These are phyloP conservation scores for Halcyon senegalensis DNA, from an alignment of 2,113 vertebrate genomes.

Conservation along the genomic window DNA sequence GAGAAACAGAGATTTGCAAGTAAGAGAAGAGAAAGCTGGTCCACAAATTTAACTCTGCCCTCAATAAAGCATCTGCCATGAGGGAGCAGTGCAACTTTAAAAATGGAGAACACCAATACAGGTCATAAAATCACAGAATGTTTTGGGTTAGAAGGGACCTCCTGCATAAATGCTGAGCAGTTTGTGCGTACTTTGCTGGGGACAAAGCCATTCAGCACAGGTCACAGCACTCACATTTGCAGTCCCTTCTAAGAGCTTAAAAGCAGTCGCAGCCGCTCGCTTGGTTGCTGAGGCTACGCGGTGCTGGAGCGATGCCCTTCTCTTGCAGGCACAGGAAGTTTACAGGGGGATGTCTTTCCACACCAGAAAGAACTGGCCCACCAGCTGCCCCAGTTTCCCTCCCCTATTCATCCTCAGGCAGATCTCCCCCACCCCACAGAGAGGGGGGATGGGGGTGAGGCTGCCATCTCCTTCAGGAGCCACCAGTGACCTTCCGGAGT, in stretches of 20 bases:
- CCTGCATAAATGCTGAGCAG: not conserved
- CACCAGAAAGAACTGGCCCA: not conserved
- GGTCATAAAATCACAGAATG: too few species aligned
- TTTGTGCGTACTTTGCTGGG: not conserved
- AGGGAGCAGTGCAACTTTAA: accelerated
- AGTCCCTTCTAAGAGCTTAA: not conserved
- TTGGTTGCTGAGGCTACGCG: not conserved
- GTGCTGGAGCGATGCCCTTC: not conserved
- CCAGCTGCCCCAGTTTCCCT: not conserved
- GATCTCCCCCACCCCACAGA: not conserved
- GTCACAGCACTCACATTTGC: not conserved
- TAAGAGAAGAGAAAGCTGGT: not conserved
- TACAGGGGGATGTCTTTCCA: not conserved
- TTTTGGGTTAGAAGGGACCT: too few species aligned
- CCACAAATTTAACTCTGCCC: not conserved
- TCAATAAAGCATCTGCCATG: accelerated
- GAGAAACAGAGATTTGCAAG: not conserved
- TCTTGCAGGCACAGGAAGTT: slow-evolving; percentile 2
- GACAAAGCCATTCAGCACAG: not conserved
- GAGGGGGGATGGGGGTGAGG: not conserved
- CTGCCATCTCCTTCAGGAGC: not conserved
- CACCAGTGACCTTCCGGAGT: not conserved
- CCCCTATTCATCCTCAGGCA: not conserved
- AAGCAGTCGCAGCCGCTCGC: accelerated
- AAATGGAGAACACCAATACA: accelerated